phyloP scores from a whole-genome alignment of 2,888 invertebrate species.

The Andrena bucephala region DNA sequence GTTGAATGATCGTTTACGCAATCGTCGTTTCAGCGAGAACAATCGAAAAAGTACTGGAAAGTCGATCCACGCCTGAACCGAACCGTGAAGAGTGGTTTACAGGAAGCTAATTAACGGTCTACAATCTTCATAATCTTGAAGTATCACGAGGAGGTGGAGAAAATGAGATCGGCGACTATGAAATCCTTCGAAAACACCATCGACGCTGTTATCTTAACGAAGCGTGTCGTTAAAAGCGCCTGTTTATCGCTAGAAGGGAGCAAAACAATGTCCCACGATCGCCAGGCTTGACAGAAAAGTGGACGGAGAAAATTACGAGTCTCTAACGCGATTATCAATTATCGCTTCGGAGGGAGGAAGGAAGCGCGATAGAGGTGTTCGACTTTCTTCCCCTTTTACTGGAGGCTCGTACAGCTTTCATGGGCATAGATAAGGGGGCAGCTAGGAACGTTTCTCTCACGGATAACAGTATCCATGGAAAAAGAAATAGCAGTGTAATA shows the following conservation, averaged over 20 bases:
- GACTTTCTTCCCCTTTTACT: not conserved
- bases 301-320: conserved; percentile 19
- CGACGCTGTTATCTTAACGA: conserved; percentile 14
- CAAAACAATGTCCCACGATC: not conserved
- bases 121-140: conserved; percentile 15
- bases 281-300: not conserved
- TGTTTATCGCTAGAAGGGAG: conserved; percentile 5
- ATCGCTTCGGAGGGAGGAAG: not conserved
- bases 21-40: not conserved
- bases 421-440: not conserved
- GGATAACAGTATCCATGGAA: not conserved
- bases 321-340: conserved; percentile 13
- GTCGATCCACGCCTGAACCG: not conserved
- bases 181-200: not conserved
- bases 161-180: not conserved
- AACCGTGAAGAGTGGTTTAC: not conserved
- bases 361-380: not conserved
- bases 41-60: conserved; percentile 13
- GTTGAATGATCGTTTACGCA: conserved; percentile 27
- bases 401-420: not conserved
- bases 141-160: not conserved
- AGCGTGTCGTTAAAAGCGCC: conserved; percentile 33
- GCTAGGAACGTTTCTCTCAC: not conserved
- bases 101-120: conserved; percentile 2
- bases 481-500: not conserved